Percentiles rank a stretch among this genome's conserved stretches.
Evolutionary conservation across 2,797 vertebrate species (phyloP).

Genomic region (Petrocephalus sullivani): DNA sequence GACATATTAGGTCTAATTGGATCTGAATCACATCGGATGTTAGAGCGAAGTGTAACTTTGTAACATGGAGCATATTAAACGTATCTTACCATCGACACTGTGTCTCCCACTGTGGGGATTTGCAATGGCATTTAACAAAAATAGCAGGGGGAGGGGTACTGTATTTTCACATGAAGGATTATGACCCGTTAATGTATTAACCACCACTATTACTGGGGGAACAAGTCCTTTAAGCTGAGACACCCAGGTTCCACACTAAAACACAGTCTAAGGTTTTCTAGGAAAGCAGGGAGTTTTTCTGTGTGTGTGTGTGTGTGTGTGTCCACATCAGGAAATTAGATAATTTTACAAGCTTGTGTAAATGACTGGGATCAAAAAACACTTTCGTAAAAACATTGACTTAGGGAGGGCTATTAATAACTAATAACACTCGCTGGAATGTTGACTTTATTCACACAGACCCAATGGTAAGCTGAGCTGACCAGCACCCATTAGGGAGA

Average conservation of each 20-base stretch:
- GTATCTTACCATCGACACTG: background rate
- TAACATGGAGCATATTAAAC: background rate
- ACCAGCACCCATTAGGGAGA: background rate
- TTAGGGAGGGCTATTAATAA: slow-evolving; percentile 30
- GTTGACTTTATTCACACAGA: background rate
- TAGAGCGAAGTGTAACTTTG: background rate
- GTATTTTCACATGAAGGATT: background rate
- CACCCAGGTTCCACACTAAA: background rate
- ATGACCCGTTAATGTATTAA: background rate
- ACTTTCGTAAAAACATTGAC: slow-evolving; percentile 42
- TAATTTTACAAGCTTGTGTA: slow-evolving; percentile 10
- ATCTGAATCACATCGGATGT: background rate
- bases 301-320: background rate
- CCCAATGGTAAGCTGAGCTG: background rate
- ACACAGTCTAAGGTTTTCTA: background rate
- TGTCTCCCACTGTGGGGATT: background rate
- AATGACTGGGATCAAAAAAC: slow-evolving; percentile 16
- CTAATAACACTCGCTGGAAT: background rate
- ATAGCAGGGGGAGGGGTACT: background rate
- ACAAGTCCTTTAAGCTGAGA: background rate
- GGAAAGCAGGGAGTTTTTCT: background rate
- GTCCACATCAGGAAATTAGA: slow-evolving; percentile 14
- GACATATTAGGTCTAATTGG: background rate
- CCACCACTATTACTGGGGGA: background rate
- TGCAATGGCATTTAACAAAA: slow-evolving; percentile 3